Evolutionary conservation across 2,888 invertebrate genomes (phyloP), one percentile per base, ranked within the genome.

Genomic region (Euproctis similis): DNA sequence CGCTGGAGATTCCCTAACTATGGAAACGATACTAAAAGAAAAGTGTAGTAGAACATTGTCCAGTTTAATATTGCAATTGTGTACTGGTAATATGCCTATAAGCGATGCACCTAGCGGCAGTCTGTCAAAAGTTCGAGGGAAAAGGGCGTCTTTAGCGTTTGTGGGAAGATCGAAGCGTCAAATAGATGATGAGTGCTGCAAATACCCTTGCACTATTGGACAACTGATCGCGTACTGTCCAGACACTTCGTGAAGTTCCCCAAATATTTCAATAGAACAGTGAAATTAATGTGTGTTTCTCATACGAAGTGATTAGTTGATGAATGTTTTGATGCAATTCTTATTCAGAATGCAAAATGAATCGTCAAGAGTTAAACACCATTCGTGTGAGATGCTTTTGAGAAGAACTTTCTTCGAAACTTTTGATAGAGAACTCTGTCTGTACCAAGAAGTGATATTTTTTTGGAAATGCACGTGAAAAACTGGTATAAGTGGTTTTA

Each of bases 211-310:
- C 31, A 64, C 72, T 0, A 49, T 81, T 8, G 53, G 68, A 2
- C 63, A 78, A 37, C 44, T 82, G n/a, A 42, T 78, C 8, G 57
- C 73, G 21, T 81, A 78, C 36, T 82, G 82, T 42, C 74, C 77
- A 7, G 73, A 76, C 16, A 62, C 59, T 31, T 78, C 75, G 74
- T 78, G 72, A 76, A 12, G 24, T 9, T 9, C 19, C 3, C 12
- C 5, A 4, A 7, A 14, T 17, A 26, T 13, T 38, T 17, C 2
- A 40, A 39, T 43, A 24, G 39, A 14, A 4, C 31, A 28, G 38
- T 46, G 34, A 39, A 39, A 28, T 13, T 27, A 42, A 36, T 39
- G 36, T 33, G 34, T 32, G 28, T 29, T 16, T 24, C 33, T 32
- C 44, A 45, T 34, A 34, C 37, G 42, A 31, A 39, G 30, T 26